These are phyloP conservation scores for Protaetia brevitarsis DNA, from an alignment of 1,140 invertebrate genomes.

Conservation along the genomic window DNA sequence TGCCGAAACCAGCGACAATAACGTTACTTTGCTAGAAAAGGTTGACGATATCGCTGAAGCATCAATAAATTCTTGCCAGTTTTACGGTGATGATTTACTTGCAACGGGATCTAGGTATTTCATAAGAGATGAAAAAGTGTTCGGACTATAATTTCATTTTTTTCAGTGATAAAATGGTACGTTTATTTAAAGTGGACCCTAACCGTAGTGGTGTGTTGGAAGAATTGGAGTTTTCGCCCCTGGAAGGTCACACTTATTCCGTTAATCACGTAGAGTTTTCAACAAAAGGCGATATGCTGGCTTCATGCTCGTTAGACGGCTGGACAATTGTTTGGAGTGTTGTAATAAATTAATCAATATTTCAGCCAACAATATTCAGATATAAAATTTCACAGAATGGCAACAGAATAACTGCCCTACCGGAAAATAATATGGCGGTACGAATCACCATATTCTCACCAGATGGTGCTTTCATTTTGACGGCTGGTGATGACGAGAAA, in stretches of 20 bases:
- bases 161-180: slow-evolving; percentile 57
- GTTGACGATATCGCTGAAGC: slow-evolving; percentile 53
- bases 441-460: slow-evolving; percentile 65
- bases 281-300: slow-evolving; percentile 60
- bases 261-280: slow-evolving; percentile 66
- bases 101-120: slow-evolving; percentile 57
- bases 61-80: slow-evolving; percentile 58
- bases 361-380: neutral
- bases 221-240: slow-evolving; percentile 52
- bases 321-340: slow-evolving; percentile 65
- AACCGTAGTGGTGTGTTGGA: slow-evolving; percentile 47
- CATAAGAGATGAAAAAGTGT: neutral
- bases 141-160: neutral
- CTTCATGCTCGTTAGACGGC: slow-evolving; percentile 72
- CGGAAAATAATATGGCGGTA: slow-evolving; percentile 44
- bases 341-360: slow-evolving; percentile 46
- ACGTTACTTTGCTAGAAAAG: slow-evolving; percentile 52
- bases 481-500: slow-evolving; percentile 72
- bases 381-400: slow-evolving; percentile 39
- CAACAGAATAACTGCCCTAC: slow-evolving; percentile 39
- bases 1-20: slow-evolving; percentile 47
- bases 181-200: slow-evolving; percentile 49
- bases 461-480: slow-evolving; percentile 59
- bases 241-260: slow-evolving; percentile 60
- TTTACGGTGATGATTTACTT: slow-evolving; percentile 52